Evolutionary conservation across 2,888 invertebrate species (phyloP), one percentile per base, ranked within the genome.

Genomic region (Athalia rosae): DNA sequence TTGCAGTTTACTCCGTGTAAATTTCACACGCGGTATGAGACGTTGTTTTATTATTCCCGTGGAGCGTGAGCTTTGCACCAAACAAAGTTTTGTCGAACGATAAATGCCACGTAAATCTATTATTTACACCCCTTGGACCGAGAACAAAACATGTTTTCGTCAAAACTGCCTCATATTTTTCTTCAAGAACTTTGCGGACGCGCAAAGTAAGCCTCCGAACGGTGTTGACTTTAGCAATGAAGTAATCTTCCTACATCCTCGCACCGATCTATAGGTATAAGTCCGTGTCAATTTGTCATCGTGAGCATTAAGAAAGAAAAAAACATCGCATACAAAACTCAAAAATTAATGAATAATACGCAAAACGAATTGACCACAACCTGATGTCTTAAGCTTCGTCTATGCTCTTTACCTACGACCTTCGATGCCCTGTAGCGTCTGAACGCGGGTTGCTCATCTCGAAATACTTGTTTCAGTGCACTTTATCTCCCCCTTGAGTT

Each of bases 61-160:
- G 28, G 67, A 4, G n/a, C 50, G 50, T 53, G 67, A 67, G 67
- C 50, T 67, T 67, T 50, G n/a, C 45, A 45, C 28, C 67, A 53
- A 67, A 67, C 67, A 67, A 67, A 67, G 67, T 67, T 48, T 67
- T 67, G 15, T 67, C 48, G 28, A 67, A 67, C 67, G 67, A 67
- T 67, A 67, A 67, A 67, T 67, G 53, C 50, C 15, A 15, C 41
- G 67, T 67, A 67, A 67, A 67, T 67, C 67, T 53, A 67, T 67
- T 53, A 50, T 71, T 71, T 58, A 71, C 13, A 53, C 15, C n/a
- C 13, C 3, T n/a, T 28, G 9, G n/a, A 11, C 48, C 41, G 13
- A 48, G 74, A 48, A 71, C 41, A 74, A 74, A 74, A 74, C 74
- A 74, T 74, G 74, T 74, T 74, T 74, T 61, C 61, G 61, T 62